Conservation (phyloP, 2,113 vertebrate genomes). For the Leucopternis melanops region DNA sequence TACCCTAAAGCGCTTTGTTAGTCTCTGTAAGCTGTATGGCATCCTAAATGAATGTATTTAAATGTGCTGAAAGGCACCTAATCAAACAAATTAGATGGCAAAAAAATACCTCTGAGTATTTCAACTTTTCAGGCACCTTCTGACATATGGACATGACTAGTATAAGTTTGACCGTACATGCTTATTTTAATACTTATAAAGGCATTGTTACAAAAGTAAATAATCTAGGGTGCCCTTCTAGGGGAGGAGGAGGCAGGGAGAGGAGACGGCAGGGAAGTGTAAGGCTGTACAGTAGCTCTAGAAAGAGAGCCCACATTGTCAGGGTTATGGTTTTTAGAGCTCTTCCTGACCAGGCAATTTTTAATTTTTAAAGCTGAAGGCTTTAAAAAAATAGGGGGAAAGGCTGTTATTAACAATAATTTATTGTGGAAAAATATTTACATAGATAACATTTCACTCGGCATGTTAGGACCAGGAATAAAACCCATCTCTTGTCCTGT, state of each 20-base stretch:
- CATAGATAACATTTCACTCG: background rate
- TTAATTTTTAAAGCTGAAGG: background rate
- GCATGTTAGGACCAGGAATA: background rate
- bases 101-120: background rate
- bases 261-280: background rate
- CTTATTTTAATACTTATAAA: background rate
- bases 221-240: background rate
- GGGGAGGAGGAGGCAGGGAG: background rate
- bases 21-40: background rate
- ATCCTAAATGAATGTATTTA: background rate
- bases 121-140: background rate
- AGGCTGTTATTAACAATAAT: background rate
- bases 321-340: background rate
- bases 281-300: background rate
- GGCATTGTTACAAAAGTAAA: background rate
- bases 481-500: background rate
- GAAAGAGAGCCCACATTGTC: background rate
- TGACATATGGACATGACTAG: background rate
- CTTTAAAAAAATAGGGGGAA: background rate
- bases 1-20: background rate
- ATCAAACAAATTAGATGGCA: background rate
- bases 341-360: background rate
- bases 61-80: background rate
- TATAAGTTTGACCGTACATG: background rate
- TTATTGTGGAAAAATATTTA: slow-evolving; percentile 26